Base-by-base conservation (phyloP, 1,140 invertebrate genomes). In the Bombus confusus region DNA sequence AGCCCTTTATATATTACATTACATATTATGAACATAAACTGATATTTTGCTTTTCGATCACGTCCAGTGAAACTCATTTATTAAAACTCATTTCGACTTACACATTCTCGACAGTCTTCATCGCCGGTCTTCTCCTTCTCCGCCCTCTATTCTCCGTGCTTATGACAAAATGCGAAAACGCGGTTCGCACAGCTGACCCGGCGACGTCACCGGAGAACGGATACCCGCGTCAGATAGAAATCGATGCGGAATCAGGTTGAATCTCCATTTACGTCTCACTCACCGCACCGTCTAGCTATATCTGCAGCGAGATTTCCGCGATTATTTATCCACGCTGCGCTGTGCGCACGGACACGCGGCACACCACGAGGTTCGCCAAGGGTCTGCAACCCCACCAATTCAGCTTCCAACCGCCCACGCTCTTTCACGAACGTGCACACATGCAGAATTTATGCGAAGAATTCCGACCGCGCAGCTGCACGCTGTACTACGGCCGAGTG, bases 231-330 rank as follows among this genome's bases (percentile, higher is more conserved):
- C 83, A 72, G 76, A 84, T 79, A 59, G 83, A 80, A 84, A 84
- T 84, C 83, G 76, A 84, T 62, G 76, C 76, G 83, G 76, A 71
- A 79, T 84, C 76, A 62, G 68, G 43, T 76, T 68, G 83, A 84
- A 84, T 84, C 83, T 84, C 68, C 83, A 79, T 84, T 84, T 84
- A 84, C 83, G 83, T 84, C 83, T 84, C 83, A 84, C 83, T 84
- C 83, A 80, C 76, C 68, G 37, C 64, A 52, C 83, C 76, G 83
- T 80, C 83, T n/a, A 22, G 52, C 66, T 72, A 52, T 80, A 80
- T 83, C 74, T 41, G 64, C 74, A 15, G 62, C 62, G 62, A 83
- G 81, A 80, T 84, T 84, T 78, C 83, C 76, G 68, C 68, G 83
- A 84, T 84, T 84, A 80, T 84, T 84, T 84, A 84, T 84, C 68